Conservation (phyloP, 2,113 vertebrate genomes). For the Acanthochromis polyacanthus region DNA sequence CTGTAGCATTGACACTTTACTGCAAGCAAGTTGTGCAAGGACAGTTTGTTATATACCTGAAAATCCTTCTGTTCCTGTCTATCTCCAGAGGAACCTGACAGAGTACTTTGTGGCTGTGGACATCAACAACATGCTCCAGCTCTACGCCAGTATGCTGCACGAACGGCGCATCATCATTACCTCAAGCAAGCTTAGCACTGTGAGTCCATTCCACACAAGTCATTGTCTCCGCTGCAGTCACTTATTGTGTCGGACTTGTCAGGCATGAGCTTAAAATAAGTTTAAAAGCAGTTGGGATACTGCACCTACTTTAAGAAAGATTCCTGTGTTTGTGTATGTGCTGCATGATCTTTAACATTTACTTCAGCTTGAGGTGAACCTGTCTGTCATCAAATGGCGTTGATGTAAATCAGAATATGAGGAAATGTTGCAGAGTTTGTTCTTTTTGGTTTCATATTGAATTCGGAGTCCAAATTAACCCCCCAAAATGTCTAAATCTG, state of each 20-base stretch:
- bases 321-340: background rate
- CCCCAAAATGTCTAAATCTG: constrained; percentile 25
- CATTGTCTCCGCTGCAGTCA: constrained; percentile 15
- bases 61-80: constrained; percentile 60
- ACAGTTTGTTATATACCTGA: constrained; percentile 69
- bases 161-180: constrained; percentile 96
- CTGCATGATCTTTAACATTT: background rate
- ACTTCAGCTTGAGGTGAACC: background rate
- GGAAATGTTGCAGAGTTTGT: background rate
- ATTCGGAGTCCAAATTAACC: constrained; percentile 28
- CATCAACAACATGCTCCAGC: constrained; percentile 97
- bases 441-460: constrained; percentile 26
- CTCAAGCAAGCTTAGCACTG: constrained; percentile 98
- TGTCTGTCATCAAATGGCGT: background rate
- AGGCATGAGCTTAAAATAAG: constrained; percentile 11
- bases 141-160: constrained; percentile 97
- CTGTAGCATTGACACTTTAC: constrained; percentile 46
- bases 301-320: background rate
- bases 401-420: background rate
- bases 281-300: constrained; percentile 1
- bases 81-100: constrained; percentile 95
- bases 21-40: constrained; percentile 46
- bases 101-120: constrained; percentile 99
- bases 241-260: constrained; percentile 29
- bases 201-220: constrained; percentile 84